phyloP scores from a whole-genome alignment of 1,140 invertebrate species.

The Oryzaephilus surinamensis region DNA sequence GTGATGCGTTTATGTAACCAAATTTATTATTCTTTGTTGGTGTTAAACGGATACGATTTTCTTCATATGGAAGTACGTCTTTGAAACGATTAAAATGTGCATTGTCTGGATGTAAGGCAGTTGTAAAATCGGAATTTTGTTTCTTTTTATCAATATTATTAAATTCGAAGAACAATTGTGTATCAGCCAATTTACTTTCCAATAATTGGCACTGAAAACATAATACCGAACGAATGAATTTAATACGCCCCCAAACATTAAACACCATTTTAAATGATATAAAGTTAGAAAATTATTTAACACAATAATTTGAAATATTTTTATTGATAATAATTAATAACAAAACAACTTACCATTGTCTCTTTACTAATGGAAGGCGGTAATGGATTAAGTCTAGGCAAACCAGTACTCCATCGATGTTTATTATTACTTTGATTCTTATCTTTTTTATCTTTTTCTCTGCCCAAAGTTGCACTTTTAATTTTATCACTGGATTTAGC shows the following conservation, averaged over 20 bases:
- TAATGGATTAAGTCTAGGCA: slow-evolving; percentile 53
- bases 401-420: slow-evolving; percentile 54
- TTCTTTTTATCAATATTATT: slow-evolving; percentile 75
- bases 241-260: no score
- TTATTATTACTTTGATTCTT: slow-evolving; percentile 39
- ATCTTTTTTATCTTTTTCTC: slow-evolving; percentile 43
- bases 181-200: slow-evolving; percentile 68
- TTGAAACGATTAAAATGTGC: slow-evolving; percentile 44
- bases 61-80: slow-evolving; percentile 79
- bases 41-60: slow-evolving; percentile 67
- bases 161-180: slow-evolving; percentile 77
- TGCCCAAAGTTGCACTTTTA: slow-evolving; percentile 52
- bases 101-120: slow-evolving; percentile 57
- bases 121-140: slow-evolving; percentile 52
- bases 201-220: slow-evolving; percentile 62
- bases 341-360: slow-evolving; percentile 48
- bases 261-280: no score
- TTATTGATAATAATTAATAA: slow-evolving; percentile 3
- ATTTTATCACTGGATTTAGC: slow-evolving; percentile 42
- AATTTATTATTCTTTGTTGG: slow-evolving; percentile 68
- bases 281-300: no score
- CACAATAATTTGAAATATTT: background rate
- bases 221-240: no score
- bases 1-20: slow-evolving; percentile 86
- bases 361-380: slow-evolving; percentile 64